Evolutionary conservation across 2,888 invertebrate species (phyloP), one percentile per base, ranked within the genome.

Genomic region (Clunio marinus): DNA sequence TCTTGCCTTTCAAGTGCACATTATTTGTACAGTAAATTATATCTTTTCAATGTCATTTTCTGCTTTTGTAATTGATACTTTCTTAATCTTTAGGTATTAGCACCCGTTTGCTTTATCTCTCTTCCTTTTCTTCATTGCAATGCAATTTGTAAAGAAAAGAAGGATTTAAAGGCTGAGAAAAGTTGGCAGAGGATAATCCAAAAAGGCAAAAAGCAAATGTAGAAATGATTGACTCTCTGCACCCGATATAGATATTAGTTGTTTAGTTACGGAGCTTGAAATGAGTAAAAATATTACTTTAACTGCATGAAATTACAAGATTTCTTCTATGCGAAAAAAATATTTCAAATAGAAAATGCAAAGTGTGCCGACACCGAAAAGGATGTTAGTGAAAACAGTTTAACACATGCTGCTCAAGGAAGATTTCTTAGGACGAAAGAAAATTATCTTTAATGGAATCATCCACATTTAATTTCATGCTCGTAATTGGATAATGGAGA

Each of bases 381-480:
- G 51, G 51, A 51, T 51, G 51, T 51, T 22, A 4, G 10, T 41
- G 15, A 28, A 15, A 60, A n/a, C 22, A 37, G 8, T 1, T 63
- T 41, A 35, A 55, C 66, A 55, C 35, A 66, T 66, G 66, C 25
- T 66, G 66, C 55, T 27, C 57, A 57, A 57, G 27, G 27, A 27
- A 57, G 25, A 57, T 57, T 57, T 57, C 57, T 51, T 57, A n/a
- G 25, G 25, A 51, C 41, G 51, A 51, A 17, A 46, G 66, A 32
- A 35, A 66, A 66, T 55, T 66, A 55, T 55, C 55, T 55, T 46
- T 66, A 66, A 66, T 66, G 66, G 66, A 66, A 66, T 66, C 66
- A 66, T 66, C 66, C 66, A 66, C 55, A 66, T 66, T 66, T 66
- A 66, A 66, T 66, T 66, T 66, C 55, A 66, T 66, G 66, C 24